Percentiles rank a stretch among this genome's conserved stretches.
phyloP scores from a whole-genome alignment of 2,888 invertebrate genomes.

The Iselma pallidipennis region DNA sequence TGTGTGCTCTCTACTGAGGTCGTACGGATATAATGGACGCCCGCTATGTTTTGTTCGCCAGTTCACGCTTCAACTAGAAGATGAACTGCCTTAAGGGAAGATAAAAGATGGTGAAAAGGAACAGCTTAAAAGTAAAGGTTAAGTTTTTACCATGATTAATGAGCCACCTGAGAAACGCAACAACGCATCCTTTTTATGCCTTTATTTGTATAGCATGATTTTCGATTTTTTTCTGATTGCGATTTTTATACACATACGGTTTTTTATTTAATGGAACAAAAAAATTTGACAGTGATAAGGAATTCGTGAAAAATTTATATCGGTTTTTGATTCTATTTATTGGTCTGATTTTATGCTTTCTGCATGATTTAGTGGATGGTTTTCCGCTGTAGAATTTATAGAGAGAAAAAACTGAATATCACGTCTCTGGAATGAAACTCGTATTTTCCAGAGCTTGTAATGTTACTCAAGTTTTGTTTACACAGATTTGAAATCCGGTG shows the following conservation, averaged over 20 bases:
- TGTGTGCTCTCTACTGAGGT: constrained; percentile 8
- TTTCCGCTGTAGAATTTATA: not conserved
- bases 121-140: constrained; percentile 32
- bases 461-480: not conserved
- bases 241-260: not conserved
- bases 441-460: not conserved
- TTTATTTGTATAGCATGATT: constrained; percentile 19
- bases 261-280: not conserved
- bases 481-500: not conserved
- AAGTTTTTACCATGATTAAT: constrained; percentile 33
- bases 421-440: not conserved
- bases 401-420: not conserved
- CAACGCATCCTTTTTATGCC: constrained; percentile 20
- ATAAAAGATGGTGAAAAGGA: constrained; percentile 27
- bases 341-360: not conserved
- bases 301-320: not conserved
- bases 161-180: constrained; percentile 27
- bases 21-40: constrained; percentile 24
- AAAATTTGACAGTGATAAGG: not conserved
- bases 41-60: constrained; percentile 28
- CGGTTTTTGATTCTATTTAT: not conserved
- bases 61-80: constrained; percentile 27
- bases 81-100: constrained; percentile 28
- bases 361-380: not conserved
- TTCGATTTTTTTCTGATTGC: not conserved